Percentiles rank a stretch among this genome's conserved stretches.
phyloP scores from a whole-genome alignment of 2,888 invertebrate species.

The Machimus rusticus region DNA sequence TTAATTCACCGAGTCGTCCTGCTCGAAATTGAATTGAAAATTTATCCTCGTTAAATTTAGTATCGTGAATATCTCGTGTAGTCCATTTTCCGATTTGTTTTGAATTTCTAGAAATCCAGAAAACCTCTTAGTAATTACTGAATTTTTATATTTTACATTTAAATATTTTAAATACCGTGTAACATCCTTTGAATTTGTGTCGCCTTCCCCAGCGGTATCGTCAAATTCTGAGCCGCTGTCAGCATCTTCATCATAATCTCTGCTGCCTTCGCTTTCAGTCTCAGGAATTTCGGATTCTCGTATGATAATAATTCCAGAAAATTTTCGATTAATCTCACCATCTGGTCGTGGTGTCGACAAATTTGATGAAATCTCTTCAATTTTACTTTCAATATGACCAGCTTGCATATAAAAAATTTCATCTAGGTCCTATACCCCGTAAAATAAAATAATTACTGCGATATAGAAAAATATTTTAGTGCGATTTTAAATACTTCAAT shows the following conservation, averaged over 20 bases:
- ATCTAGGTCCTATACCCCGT: slow-evolving; percentile 34
- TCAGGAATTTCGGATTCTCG: slow-evolving; percentile 46
- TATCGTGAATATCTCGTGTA: slow-evolving; percentile 76
- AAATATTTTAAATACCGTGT: neutral
- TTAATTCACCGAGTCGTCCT: slow-evolving; percentile 68
- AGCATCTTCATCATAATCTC: slow-evolving; percentile 23
- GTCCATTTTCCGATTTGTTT: slow-evolving; percentile 68
- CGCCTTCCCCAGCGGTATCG: neutral
- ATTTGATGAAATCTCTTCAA: slow-evolving; percentile 56
- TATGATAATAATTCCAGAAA: slow-evolving; percentile 48
- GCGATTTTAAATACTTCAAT: slow-evolving; percentile 51
- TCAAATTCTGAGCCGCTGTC: slow-evolving; percentile 43
- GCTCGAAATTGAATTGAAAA: slow-evolving; percentile 79
- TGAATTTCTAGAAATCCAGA: neutral
- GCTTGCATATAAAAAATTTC: slow-evolving; percentile 49
- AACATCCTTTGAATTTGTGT: slow-evolving; percentile 10
- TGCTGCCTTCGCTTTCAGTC: neutral
- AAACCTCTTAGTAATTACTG: neutral
- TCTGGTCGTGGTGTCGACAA: slow-evolving; percentile 50
- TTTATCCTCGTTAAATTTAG: slow-evolving; percentile 86
- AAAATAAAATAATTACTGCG: neutral
- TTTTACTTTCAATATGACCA: slow-evolving; percentile 54
- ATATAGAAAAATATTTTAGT: too few relatives aligned
- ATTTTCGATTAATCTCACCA: slow-evolving; percentile 46
- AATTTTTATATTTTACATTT: too few relatives aligned